Conservation (phyloP, 2,797 vertebrate genomes). For the Erethizon dorsatum region DNA sequence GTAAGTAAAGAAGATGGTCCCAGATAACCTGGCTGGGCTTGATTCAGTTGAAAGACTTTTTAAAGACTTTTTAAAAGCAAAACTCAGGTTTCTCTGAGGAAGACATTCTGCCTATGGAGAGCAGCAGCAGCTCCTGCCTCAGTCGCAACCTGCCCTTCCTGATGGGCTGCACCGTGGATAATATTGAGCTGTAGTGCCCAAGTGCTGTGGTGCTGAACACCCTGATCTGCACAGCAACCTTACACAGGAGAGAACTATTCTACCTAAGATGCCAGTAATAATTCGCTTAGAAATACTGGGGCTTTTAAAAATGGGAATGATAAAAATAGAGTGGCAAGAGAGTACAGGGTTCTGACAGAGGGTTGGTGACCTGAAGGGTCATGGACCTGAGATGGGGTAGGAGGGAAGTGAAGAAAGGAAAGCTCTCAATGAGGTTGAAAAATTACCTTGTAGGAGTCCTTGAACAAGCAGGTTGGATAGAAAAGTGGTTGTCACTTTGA, state of each 20-base stretch:
- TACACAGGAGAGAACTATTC: background rate
- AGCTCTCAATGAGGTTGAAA: background rate
- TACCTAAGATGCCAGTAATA: background rate
- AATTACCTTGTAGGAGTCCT: background rate
- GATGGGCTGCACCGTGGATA: background rate
- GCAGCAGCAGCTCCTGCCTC: background rate
- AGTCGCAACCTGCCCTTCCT: background rate
- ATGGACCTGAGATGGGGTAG: too few relatives aligned
- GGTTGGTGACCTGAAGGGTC: background rate
- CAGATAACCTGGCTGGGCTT: background rate
- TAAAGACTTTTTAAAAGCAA: background rate
- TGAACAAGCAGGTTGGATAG: background rate
- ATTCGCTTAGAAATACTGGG: background rate
- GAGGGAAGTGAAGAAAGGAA: background rate
- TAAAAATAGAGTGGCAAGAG: background rate
- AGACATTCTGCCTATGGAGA: background rate
- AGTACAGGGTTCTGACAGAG: background rate
- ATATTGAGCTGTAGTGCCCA: background rate
- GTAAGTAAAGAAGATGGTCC: background rate
- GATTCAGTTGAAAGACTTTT: background rate
- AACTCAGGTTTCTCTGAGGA: conserved; percentile 10
- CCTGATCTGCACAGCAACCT: background rate
- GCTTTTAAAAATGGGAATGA: background rate
- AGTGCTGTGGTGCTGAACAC: background rate
- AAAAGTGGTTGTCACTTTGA: background rate